Base-by-base conservation (phyloP, 2,797 vertebrate species). In the Poeciliopsis turneri region DNA sequence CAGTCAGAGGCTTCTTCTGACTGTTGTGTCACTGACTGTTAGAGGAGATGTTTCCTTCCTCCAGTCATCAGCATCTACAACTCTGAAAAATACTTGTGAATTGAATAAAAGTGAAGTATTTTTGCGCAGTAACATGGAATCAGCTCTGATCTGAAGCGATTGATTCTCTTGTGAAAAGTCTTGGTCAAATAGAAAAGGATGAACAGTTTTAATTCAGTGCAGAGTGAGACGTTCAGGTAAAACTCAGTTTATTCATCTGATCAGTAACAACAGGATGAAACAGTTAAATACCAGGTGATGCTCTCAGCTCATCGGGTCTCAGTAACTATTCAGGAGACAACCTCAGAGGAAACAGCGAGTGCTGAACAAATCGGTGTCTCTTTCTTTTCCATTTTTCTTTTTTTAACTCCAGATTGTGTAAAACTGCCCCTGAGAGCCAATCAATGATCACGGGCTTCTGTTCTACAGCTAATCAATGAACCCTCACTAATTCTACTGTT, bases 391-490 rank as follows among this genome's bases (percentile, higher is more conserved):
- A 43, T 78, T 61, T 18, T 75, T n/a, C 71, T 80, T 87, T 88
- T 78, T 87, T 90, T 82, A 86, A n/a, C 83, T 87, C 90, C 68
- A 89, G 89, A 92, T 89, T 72, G 45, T 79, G 90, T 89, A 93
- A 94, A 94, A 94, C 90, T 93, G 90, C 86, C 82, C 80, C 87
- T 93, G 93, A 94, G 89, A 92, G 86, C 47, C 16, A 85, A 93
- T 94, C 94, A 87, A 93, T 94, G 92, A 77, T 87, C 16, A 2
- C 80, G 82, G 76, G 78, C 88, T 87, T 83, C 82, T 80, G 73
- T 88, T 89, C 81, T 92, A 93, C 92, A 94, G 91, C 86, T 90
- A 94, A 94, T 94, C 93, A 92, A 94, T 94, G 88, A 78, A 76
- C 85, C 81, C 84, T 82, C 68, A 88, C 91, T 93, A 91, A 94